Conservation (phyloP, 2,113 vertebrate genomes). For the Leptobrachium ailaonicum region DNA sequence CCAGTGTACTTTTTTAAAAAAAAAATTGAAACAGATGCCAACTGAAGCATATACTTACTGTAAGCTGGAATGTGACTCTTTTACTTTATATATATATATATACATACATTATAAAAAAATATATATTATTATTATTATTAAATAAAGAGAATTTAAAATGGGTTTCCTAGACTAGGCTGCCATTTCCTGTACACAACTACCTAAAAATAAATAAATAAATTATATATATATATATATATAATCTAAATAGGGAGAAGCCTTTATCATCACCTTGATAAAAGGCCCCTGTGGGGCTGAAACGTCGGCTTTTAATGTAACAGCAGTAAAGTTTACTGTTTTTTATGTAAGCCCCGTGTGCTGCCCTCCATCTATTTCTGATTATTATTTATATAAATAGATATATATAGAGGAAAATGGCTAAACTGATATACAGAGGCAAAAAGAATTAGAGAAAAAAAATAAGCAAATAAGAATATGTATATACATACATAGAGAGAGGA, state of each 20-base stretch:
- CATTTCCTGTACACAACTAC: conserved; percentile 69
- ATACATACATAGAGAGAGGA: no score
- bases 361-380: no score
- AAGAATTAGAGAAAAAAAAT: background rate
- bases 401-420: no score
- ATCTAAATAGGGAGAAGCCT: no score
- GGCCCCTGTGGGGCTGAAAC: no score
- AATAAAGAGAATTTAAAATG: conserved; percentile 76
- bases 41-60: conserved; percentile 84
- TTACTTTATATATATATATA: conserved; percentile 40
- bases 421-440: no score
- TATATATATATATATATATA: no score
- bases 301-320: no score
- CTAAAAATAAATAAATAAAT: conserved; percentile 52
- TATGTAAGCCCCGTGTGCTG: no score
- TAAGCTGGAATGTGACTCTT: conserved; percentile 79
- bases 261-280: no score
- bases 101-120: conserved; percentile 66
- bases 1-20: conserved; percentile 60
- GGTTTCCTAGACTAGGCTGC: conserved; percentile 73
- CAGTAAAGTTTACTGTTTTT: no score
- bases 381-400: conserved; percentile 23
- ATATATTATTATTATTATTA: conserved; percentile 17
- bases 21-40: conserved; percentile 73
- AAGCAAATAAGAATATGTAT: conserved; percentile 62